Percentiles rank a stretch among this genome's conserved stretches.
phyloP scores from a whole-genome alignment of 2,113 vertebrate species.

The Okapia johnstoni region DNA sequence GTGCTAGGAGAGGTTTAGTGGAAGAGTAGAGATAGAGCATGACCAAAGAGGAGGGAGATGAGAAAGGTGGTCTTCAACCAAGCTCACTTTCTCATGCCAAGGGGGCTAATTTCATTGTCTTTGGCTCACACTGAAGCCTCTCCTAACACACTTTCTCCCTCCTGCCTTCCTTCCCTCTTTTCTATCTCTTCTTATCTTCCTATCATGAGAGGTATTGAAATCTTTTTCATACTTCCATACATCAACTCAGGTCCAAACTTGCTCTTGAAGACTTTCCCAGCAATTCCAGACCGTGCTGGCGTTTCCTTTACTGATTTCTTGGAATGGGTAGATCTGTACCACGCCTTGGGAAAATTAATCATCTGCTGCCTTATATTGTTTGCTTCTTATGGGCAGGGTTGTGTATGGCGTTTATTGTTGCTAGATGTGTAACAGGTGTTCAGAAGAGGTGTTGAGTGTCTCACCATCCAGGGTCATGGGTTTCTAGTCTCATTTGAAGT shows the following conservation, averaged over 20 bases:
- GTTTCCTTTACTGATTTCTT: slow-evolving; percentile 33
- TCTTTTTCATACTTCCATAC: neutral
- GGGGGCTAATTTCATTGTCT: neutral
- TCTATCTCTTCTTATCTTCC: neutral
- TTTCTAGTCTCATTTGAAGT: neutral
- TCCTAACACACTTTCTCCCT: neutral
- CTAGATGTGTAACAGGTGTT: neutral
- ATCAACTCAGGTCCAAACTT: slow-evolving; percentile 21
- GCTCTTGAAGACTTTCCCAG: slow-evolving; percentile 14
- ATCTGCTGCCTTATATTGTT: slow-evolving; percentile 30
- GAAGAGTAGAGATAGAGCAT: neutral
- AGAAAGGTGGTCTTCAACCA: neutral
- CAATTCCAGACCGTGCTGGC: neutral
- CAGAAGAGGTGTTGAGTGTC: neutral
- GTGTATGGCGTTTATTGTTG: neutral
- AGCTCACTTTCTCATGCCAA: neutral
- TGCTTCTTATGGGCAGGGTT: slow-evolving; percentile 60
- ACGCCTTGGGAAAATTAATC: slow-evolving; percentile 56
- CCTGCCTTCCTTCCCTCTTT: neutral
- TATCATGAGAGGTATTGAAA: neutral
- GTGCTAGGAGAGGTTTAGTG: neutral
- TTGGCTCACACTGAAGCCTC: neutral
- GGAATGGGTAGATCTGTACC: neutral
- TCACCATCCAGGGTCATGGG: neutral
- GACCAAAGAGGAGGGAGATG: neutral